These are phyloP conservation scores for Drosophila gunungcola DNA, from an alignment of 1,140 invertebrate species.

Conservation along the genomic window DNA sequence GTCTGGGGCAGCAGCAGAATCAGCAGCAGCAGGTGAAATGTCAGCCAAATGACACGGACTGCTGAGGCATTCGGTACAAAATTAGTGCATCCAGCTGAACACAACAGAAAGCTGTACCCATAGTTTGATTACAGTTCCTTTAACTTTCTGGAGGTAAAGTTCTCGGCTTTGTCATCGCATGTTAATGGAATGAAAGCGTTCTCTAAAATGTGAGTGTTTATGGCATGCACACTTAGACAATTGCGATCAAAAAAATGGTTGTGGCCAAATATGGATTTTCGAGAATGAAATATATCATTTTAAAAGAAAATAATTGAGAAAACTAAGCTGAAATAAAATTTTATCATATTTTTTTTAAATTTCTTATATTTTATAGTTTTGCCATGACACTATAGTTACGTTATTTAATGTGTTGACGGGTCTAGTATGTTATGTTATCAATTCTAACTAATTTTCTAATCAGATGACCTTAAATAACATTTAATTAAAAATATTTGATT, in stretches of 20 bases:
- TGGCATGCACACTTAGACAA: not conserved
- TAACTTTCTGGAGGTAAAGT: not conserved
- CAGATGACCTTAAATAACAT: too few relatives aligned
- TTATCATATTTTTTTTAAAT: too few relatives aligned
- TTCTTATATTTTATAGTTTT: too few relatives aligned
- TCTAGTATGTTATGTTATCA: too few relatives aligned
- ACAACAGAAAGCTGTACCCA: not conserved
- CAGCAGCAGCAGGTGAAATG: constrained; percentile 56
- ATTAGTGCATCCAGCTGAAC: constrained; percentile 19
- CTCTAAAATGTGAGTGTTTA: constrained; percentile 47
- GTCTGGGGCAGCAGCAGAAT: constrained; percentile 37
- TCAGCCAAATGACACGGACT: constrained; percentile 29
- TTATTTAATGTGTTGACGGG: too few relatives aligned
- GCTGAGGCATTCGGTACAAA: constrained; percentile 1
- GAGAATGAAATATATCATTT: too few relatives aligned
- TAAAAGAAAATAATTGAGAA: too few relatives aligned
- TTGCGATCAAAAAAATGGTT: not conserved
- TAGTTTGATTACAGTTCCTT: constrained; percentile 3
- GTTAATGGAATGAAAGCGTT: constrained; percentile 44
- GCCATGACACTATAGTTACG: too few relatives aligned
- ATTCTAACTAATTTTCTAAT: too few relatives aligned
- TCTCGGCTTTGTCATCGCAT: constrained; percentile 25
- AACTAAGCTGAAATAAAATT: too few relatives aligned
- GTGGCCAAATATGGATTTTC: too few relatives aligned
- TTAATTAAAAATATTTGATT: too few relatives aligned